Base-by-base conservation (phyloP, 2,797 vertebrate genomes). In the Melanitta fusca region DNA sequence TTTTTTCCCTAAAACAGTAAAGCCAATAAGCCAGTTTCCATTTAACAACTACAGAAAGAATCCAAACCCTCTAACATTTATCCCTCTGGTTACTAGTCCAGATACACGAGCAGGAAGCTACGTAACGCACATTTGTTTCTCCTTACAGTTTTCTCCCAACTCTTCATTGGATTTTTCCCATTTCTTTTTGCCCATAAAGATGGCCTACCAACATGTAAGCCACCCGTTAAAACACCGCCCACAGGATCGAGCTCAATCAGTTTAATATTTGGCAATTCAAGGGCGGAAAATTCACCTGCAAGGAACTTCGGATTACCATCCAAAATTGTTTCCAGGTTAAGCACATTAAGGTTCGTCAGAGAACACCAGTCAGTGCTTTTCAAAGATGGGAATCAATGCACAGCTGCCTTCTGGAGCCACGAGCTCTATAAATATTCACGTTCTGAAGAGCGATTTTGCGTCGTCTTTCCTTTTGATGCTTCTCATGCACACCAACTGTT, bases 81-180 rank as follows among this genome's bases (percentile, higher is more conserved):
- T 3, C 64, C 22, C 21, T 72, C 62, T 34, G 72, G 54, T 41
- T 43, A 32, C 13, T 15, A 53, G 28, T 9, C 10, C 15, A 65
- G 54, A 58, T 7, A 72, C 6, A 43, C 0, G 0, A 56, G 8
- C 10, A 49, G n/a, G 54, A 79, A 85, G 47, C 41, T 22, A 13
- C 53, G 41, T 27, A 7, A 21, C 27, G 54, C n/a, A 39, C 30
- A n/a, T 19, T 49, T 43, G 6, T 18, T 65, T 39, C 64, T 69
- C 45, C 34, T 61, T 36, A 12, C 13, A 32, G 51, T 36, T 30
- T 64, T 64, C 61, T 78, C 58, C 32, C 34, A 49, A 25, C 62
- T 77, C 30, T 69, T 56, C 13, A 22, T 43, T 32, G 2, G 17
- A 34, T 43, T 69, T 73, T 43, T 43, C 27, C 53, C 36, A 45